Base-by-base conservation (phyloP, 2,797 vertebrate species). In the Novumbra hubbsi region DNA sequence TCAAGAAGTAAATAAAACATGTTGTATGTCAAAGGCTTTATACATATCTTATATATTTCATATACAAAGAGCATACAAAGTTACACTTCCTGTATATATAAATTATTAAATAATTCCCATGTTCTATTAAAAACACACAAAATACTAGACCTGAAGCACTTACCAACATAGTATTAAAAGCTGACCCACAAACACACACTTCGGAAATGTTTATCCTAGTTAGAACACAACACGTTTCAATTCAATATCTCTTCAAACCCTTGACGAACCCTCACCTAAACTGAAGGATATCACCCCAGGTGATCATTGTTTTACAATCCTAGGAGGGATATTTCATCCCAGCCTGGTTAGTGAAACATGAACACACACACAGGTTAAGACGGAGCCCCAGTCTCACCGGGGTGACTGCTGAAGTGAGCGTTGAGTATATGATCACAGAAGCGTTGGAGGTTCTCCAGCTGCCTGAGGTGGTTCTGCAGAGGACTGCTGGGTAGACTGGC, bases 361-460 rank as follows among this genome's bases (percentile, higher is more conserved):
- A 41, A 71, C 62, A 15, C 41, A 57, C 24, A n/a, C 45, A 12
- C 28, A 52, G 41, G 38, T 9, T 24, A 3, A 21, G 5, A 32
- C 9, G 30, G 60, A 64, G 28, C 30, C 19, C 41, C 12, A 34
- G 67, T 76, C 89, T 92, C 93, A 98, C 97, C 92, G 62, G 91
- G 86, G 21, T 91, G 78, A 74, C 85, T 88, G 2, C 86, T 94
- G 86, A 99, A 99, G 88, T 96, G 95, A 76, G 90, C 88, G 45
- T 81, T 86, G 16, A 99, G 92, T 91, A 99, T 93, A 85, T 94
- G 92, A 83, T 97, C 96, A 90, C 96, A 98, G 91, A 99, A 97
- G 74, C 88, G 87, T 73, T 95, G 97, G 73, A 99, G 89, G 87
- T 99, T 99, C n/a, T 92, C 90, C 80, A 99, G 95, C 89, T 97